Conservation (phyloP, 2,888 invertebrate genomes). For the Pyrgus malvae region DNA sequence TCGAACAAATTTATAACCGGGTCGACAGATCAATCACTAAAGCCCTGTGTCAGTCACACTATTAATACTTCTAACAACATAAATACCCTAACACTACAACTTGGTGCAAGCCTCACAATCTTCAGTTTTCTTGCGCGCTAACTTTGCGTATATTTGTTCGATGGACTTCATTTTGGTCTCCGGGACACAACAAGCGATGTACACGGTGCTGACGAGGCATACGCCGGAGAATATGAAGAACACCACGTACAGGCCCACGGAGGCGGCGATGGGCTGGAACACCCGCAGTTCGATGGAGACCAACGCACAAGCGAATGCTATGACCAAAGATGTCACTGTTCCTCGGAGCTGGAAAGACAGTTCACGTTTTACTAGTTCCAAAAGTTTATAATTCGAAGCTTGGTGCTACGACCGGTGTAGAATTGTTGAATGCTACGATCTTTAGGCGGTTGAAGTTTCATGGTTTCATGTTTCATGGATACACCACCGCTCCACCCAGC, state of each 20-base stretch:
- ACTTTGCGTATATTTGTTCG: constrained; percentile 68
- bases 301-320: constrained; percentile 64
- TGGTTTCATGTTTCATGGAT: no score
- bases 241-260: constrained; percentile 58
- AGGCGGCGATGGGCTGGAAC: constrained; percentile 61
- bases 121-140: constrained; percentile 52
- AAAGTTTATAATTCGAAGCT: no score
- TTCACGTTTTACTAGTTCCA: no score
- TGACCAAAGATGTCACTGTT: constrained; percentile 70
- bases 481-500: no score
- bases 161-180: constrained; percentile 65
- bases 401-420: no score
- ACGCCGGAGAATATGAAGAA: constrained; percentile 69
- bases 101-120: constrained; percentile 63
- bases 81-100: constrained; percentile 45
- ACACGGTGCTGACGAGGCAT: constrained; percentile 65
- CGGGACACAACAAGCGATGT: constrained; percentile 60
- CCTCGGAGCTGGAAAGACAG: constrained; percentile 59
- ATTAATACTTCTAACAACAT: background rate
- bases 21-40: no score
- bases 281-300: constrained; percentile 66
- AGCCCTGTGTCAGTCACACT: no score
- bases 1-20: no score
- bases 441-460: no score
- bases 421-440: no score